Conservation (phyloP, 1,140 invertebrate genomes). For the roundworm (Caenorhabditis elegans) region WBcel235 BX284603.4:5958001-5958500, state of each 20-base stretch:
- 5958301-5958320: not conserved
- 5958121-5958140: not conserved
- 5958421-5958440: not conserved
- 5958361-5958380: not conserved
- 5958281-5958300: not conserved
- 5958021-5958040: not conserved
- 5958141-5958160: too few relatives aligned
- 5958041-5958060: not conserved
- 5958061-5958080: too few relatives aligned
- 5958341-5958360: not conserved
- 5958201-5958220: conserved; percentile 7
- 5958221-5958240: not conserved
- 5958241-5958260: not conserved
- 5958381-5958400: not conserved
- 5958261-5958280: not conserved
- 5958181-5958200: conserved; percentile 12
- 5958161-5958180: not conserved
- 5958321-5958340: not conserved
- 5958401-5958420: not conserved
- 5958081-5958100: not conserved
- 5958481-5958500: too few relatives aligned
- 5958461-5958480: too few relatives aligned
- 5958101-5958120: not conserved
- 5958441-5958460: too few relatives aligned
- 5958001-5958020: conserved; percentile 16